phyloP scores from a whole-genome alignment of 30 jellyfish, hydroid and myxozoan species.

The Nemopilema nomurai region DNA sequence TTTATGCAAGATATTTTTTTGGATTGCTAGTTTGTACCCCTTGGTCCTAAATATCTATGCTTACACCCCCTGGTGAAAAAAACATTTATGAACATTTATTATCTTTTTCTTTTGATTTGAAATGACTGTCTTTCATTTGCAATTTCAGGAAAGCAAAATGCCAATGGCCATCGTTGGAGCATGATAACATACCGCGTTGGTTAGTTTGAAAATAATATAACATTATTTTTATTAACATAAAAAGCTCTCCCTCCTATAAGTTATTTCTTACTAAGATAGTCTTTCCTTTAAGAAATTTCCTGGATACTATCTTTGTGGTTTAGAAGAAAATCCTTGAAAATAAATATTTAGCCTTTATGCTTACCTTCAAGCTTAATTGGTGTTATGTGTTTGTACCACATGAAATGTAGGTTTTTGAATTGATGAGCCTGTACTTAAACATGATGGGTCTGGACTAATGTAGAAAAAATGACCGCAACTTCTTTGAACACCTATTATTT shows the following conservation, averaged over 20 bases:
- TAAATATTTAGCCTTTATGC: not conserved
- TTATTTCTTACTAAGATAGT: not conserved
- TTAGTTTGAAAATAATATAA: not conserved
- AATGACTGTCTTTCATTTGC: conserved; percentile 13
- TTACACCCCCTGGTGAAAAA: not conserved
- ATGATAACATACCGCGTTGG: conserved; percentile 9
- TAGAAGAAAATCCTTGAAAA: not conserved
- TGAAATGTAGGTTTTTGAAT: conserved; percentile 1
- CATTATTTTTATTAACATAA: not conserved
- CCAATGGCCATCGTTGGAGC: conserved; percentile 17
- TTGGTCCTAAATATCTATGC: not conserved
- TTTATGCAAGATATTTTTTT: not conserved
- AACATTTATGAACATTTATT: not conserved
- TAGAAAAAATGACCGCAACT: conserved; percentile 8
- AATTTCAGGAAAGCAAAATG: conserved; percentile 15
- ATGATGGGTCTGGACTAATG: conserved; percentile 3
- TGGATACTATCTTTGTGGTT: not conserved
- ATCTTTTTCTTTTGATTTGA: not conserved
- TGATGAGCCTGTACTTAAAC: conserved; percentile 17
- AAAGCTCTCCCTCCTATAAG: not conserved
- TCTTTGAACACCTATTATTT: conserved; percentile 6
- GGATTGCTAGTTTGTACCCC: not conserved
- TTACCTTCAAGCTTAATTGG: conserved; percentile 9
- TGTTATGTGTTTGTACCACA: conserved; percentile 1
- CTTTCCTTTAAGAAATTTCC: not conserved